phyloP scores from a whole-genome alignment of 92 coral and sea anemone species.

The Epizoanthus stellaris region DNA sequence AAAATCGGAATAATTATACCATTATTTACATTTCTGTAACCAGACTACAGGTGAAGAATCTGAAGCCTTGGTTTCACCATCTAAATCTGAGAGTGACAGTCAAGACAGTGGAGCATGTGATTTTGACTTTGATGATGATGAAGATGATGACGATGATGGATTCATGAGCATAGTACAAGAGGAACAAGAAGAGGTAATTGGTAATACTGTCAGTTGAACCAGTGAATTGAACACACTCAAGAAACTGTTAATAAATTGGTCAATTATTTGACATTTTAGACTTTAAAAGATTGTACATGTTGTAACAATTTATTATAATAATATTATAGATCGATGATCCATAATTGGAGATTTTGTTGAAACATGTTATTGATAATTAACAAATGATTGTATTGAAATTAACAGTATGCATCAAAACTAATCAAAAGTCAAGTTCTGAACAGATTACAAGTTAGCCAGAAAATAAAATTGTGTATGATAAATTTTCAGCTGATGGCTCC shows the following conservation, averaged over 20 bases:
- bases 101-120: constrained; percentile 74
- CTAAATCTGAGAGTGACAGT: constrained; percentile 64
- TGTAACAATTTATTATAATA: no score
- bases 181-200: constrained; percentile 75
- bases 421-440: no score
- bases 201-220: neutral
- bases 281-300: neutral
- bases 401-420: no score
- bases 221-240: neutral
- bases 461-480: no score
- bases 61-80: constrained; percentile 54
- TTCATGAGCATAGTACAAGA: constrained; percentile 85
- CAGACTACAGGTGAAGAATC: constrained; percentile 33
- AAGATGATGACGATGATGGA: constrained; percentile 86
- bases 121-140: constrained; percentile 64
- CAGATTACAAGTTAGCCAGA: no score
- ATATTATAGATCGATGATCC: no score
- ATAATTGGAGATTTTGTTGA: no score
- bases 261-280: no score
- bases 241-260: neutral
- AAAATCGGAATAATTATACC: neutral
- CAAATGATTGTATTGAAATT: no score
- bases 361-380: no score
- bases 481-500: no score
- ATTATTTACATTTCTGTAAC: neutral